Evolutionary conservation across 2,113 vertebrate species (phyloP), one percentile per base, ranked within the genome.

Genomic region (Tympanuchus pallidicinctus): DNA sequence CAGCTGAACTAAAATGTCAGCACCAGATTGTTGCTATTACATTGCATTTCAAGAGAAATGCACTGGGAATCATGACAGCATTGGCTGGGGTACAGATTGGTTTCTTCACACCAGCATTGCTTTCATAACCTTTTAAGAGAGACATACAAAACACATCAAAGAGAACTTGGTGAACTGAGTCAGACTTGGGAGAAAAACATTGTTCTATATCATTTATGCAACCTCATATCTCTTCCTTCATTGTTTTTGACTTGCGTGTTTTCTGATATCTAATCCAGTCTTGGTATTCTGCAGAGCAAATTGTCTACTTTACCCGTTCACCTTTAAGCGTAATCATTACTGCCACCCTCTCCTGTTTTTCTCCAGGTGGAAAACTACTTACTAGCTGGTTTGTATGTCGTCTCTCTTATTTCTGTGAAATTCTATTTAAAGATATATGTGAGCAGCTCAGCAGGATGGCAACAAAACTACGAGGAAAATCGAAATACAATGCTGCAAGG

Each of bases 21-120:
- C 30, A 48, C 14, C 32, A 69, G 32, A 75, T 32, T 84, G 21
- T 6, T 47, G 24, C 24, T 79, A 36, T 36, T 84, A 30, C 7
- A 48, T 32, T 61, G 11, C 11, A n/a, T 19, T 69, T 82, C 8
- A 43, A 47, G 5, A 80, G 71, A 65, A 79, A 61, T 24, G 2
- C n/a, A 27, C 25, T 65, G 47, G 13, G 13, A 88, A 47, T 59
- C 25, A 50, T 64, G 38, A 70, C 20, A 80, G 43, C 13, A 63
- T 42, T 1, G 0, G 56, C 24, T 45, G 1, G 1, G 11, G 4
- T 66, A 48, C n/a, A 70, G n/a, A 24, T 28, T 52, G 32, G 15
- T 15, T 27, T 30, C 75, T 67, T 88, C 40, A 45, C 21, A 50
- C 86, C 40, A 54, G 19, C 25, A 32, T 38, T 30, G 56, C 6